Percentiles rank a stretch among this genome's conserved stretches.
Evolutionary conservation across 2,888 invertebrate genomes (phyloP).

Genomic region (Vesta saturnalis): DNA sequence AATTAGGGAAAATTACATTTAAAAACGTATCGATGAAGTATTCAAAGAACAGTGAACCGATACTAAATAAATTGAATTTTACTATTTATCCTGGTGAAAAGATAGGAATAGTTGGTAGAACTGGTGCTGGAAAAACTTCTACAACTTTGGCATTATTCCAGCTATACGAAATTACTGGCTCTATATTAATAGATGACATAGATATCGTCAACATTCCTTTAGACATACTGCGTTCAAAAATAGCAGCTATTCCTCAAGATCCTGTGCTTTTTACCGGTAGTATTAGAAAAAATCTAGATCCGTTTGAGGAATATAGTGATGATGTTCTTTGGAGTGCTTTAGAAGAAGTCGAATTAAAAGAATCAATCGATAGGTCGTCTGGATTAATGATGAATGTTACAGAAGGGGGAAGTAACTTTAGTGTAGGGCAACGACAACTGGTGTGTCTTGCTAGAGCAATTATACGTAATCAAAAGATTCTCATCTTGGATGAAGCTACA

Average conservation of each 20-base stretch:
- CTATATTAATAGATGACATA: conserved; percentile 82
- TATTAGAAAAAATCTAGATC: conserved; percentile 89
- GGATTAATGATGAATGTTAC: conserved; percentile 75
- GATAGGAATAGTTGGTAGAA: conserved; percentile 83
- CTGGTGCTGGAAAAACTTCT: conserved; percentile 86
- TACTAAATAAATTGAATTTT: conserved; percentile 78
- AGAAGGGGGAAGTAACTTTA: conserved; percentile 68
- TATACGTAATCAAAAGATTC: conserved; percentile 58
- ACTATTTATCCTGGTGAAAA: conserved; percentile 75
- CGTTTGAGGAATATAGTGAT: conserved; percentile 83
- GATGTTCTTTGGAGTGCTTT: conserved; percentile 83
- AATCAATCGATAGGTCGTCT: conserved; percentile 67
- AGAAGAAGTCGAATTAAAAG: conserved; percentile 60
- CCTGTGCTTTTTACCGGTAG: conserved; percentile 89
- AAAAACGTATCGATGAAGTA: conserved; percentile 78
- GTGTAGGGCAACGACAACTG: conserved; percentile 69
- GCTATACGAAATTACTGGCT: conserved; percentile 80
- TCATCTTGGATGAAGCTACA: conserved; percentile 73
- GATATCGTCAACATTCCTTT: conserved; percentile 77
- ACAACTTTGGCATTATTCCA: conserved; percentile 83
- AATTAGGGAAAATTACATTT: conserved; percentile 75
- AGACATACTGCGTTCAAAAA: conserved; percentile 77
- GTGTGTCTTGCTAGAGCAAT: conserved; percentile 74
- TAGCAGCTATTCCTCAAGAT: conserved; percentile 89
- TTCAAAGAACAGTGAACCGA: conserved; percentile 73